Evolutionary conservation across 2,888 invertebrate species (phyloP), one percentile per base, ranked within the genome.

Genomic region (Drosophila demipolita): DNA sequence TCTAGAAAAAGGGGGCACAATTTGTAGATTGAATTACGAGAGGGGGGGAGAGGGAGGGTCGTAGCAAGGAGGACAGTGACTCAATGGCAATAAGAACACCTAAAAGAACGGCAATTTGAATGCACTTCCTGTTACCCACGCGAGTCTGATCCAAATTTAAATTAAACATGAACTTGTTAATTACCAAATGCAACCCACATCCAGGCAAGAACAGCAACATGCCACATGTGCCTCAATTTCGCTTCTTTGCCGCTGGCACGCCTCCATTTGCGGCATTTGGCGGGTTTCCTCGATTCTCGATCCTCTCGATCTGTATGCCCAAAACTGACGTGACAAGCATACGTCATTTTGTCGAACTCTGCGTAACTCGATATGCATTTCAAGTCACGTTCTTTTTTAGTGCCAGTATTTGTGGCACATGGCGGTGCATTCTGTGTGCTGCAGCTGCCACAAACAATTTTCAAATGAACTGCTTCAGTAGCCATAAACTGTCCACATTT

Each of bases 151-250:
- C 75, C 74, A 85, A 83, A 86, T 86, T 87, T 83, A 87, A 87
- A 86, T 87, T 87, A 80, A 86, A 80, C 73, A 81, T 80, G 78
- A 83, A 82, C 86, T 86, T 80, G 86, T 87, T 86, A 86, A 86
- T 86, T 86, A 86, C 80, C 66, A 66, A 45, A 72, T 68, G 67
- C 72, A 79, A 40, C 75, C 79, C 71, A 78, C 61, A 71, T 66
- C 72, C 77, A 61, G 70, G 75, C 54, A 67, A 60, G 40, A 50
- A 66, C 26, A 71, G 65, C 32, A 66, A 57, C 58, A 36, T 63
- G 65, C 67, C 68, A 75, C 83, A 87, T 85, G 78, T 85, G 78
- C 70, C 61, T 48, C 50, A 63, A 62, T 60, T 59, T 58, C 66
- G 59, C 61, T 67, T 72, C 69, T 75, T 78, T 76, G 55, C 17